Percentiles rank a stretch among this genome's conserved stretches.
These are phyloP conservation scores for Agelas oroides DNA, from an alignment of 37 sponge, comb jelly and placozoan species.

Conservation along the genomic window DNA sequence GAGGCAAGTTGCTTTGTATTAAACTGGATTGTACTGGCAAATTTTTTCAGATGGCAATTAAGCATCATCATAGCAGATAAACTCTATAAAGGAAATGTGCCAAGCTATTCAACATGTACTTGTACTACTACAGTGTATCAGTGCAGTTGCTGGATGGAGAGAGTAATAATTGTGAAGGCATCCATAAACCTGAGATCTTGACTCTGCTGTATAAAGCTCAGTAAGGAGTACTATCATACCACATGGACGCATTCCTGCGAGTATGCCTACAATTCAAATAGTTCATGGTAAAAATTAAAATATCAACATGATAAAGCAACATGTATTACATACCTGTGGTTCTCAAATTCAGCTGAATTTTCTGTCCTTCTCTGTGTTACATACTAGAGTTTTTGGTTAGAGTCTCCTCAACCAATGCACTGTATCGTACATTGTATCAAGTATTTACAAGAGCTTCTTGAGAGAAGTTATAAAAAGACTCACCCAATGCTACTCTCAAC, in stretches of 20 bases:
- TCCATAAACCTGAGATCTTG: constrained; percentile 36
- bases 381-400: neutral
- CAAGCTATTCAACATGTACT: too few species aligned
- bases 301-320: too few species aligned
- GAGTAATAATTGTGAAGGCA: constrained; percentile 6
- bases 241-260: constrained; percentile 48
- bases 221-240: constrained; percentile 29
- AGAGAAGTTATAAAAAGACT: too few species aligned
- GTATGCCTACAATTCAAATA: neutral
- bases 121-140: too few species aligned
- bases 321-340: too few species aligned
- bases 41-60: too few species aligned
- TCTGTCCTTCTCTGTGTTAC: constrained; percentile 9
- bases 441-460: too few species aligned
- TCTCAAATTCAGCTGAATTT: too few species aligned
- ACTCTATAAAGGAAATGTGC: neutral
- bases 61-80: constrained; percentile 36
- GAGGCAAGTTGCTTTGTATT: constrained; percentile 14
- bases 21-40: too few species aligned
- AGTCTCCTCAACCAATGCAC: neutral
- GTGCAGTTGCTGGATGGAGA: neutral
- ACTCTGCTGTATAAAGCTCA: constrained; percentile 26
- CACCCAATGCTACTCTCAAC: neutral
- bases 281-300: too few species aligned
- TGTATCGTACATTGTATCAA: too few species aligned